Conservation (phyloP, 2,888 invertebrate genomes). For the Serrognathus titanus region DNA sequence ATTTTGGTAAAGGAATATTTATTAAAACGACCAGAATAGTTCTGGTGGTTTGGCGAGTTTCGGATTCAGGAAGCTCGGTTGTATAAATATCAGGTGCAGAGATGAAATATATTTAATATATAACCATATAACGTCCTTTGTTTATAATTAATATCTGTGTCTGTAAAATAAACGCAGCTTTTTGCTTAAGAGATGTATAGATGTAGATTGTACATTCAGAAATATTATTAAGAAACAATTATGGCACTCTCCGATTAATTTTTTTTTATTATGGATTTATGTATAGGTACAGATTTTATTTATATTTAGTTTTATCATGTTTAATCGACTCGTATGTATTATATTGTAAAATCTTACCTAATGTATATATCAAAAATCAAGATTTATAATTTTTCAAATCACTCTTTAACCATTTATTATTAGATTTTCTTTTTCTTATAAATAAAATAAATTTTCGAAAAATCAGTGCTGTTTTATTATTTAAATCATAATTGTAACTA, state of each 20-base stretch:
- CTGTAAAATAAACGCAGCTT: slow-evolving; percentile 38
- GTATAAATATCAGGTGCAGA: slow-evolving; percentile 24
- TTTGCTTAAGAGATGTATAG: slow-evolving; percentile 30
- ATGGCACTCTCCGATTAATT: slow-evolving; percentile 23
- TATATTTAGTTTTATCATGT: slow-evolving; percentile 16
- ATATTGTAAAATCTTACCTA: slow-evolving; percentile 46
- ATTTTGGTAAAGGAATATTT: slow-evolving; percentile 26
- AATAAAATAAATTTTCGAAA: too few relatives aligned
- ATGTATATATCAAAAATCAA: slow-evolving; percentile 42
- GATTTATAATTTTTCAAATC: too few relatives aligned
- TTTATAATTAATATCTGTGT: slow-evolving; percentile 31
- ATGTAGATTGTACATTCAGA: slow-evolving; percentile 29
- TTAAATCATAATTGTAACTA: too few relatives aligned
- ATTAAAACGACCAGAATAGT: slow-evolving; percentile 7
- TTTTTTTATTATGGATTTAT: slow-evolving; percentile 24
- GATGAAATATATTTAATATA: slow-evolving; percentile 29
- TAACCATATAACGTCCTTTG: slow-evolving; percentile 35
- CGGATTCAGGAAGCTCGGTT: slow-evolving; percentile 11
- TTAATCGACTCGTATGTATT: slow-evolving; percentile 21
- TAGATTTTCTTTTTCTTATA: too few relatives aligned
- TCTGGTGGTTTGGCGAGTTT: slow-evolving; percentile 14
- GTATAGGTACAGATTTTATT: slow-evolving; percentile 23
- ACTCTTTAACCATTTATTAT: too few relatives aligned
- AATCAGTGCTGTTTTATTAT: too few relatives aligned
- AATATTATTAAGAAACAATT: slow-evolving; percentile 8